phyloP scores from a whole-genome alignment of 2,888 invertebrate species.

The Arge pagana region DNA sequence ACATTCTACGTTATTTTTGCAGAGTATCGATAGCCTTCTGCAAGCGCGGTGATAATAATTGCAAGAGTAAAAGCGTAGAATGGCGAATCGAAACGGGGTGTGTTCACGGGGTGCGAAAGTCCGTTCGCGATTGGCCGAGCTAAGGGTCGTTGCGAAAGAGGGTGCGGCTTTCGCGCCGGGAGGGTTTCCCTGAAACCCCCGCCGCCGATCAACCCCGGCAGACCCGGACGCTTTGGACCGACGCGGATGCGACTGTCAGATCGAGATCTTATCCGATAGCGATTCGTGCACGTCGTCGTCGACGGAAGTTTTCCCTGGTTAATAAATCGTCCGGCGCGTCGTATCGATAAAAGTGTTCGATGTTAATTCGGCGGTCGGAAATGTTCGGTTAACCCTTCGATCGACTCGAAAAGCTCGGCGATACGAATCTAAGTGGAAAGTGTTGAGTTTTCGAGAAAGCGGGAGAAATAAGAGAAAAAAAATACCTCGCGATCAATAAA shows the following conservation, averaged over 20 bases:
- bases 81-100: conserved; percentile 21
- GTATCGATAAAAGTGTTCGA: neutral
- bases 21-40: conserved; percentile 9
- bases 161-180: conserved; percentile 8
- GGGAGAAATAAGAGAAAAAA: too few relatives aligned
- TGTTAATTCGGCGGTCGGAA: too few relatives aligned
- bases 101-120: neutral
- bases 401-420: too few relatives aligned
- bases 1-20: too few relatives aligned
- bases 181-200: conserved; percentile 1
- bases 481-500: too few relatives aligned
- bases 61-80: conserved; percentile 18
- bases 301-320: neutral
- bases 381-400: too few relatives aligned
- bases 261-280: conserved; percentile 22
- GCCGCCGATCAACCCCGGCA: conserved; percentile 12
- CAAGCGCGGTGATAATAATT: neutral
- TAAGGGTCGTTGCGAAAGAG: conserved; percentile 17
- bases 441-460: too few relatives aligned
- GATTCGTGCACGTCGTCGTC: conserved; percentile 16
- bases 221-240: conserved; percentile 14
- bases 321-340: too few relatives aligned
- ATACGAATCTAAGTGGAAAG: too few relatives aligned
- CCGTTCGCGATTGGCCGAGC: conserved; percentile 7
- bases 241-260: conserved; percentile 10